Percentiles rank a stretch among this genome's conserved stretches.
These are phyloP conservation scores for Dione vanillae DNA, from an alignment of 2,888 invertebrate genomes.

Conservation along the genomic window DNA sequence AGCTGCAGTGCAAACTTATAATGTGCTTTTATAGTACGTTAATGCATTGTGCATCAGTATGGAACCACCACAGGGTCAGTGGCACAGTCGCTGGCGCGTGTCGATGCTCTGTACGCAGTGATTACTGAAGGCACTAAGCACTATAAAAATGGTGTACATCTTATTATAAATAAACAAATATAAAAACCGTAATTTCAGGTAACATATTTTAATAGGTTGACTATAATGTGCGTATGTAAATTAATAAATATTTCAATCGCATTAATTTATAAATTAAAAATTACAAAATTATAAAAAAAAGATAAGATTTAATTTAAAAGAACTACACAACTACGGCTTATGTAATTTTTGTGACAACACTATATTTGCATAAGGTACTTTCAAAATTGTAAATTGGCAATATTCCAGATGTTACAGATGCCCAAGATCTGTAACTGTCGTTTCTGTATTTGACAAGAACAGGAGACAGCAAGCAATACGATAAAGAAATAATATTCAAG, in stretches of 20 bases:
- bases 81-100: constrained; percentile 68
- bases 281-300: background rate
- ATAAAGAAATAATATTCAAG: constrained; percentile 37
- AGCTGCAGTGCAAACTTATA: constrained; percentile 33
- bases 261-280: background rate
- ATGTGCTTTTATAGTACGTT: constrained; percentile 51
- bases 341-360: constrained; percentile 23
- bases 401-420: constrained; percentile 45
- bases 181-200: constrained; percentile 25
- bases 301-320: background rate
- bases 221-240: background rate
- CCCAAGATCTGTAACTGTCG: constrained; percentile 45
- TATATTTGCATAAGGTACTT: constrained; percentile 37
- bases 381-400: constrained; percentile 42
- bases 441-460: constrained; percentile 41
- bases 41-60: constrained; percentile 63
- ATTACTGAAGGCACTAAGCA: constrained; percentile 18
- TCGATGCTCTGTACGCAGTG: constrained; percentile 47
- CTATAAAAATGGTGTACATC: constrained; percentile 33
- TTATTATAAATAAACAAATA: constrained; percentile 38
- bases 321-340: background rate
- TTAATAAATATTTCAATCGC: background rate
- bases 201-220: constrained; percentile 1
- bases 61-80: constrained; percentile 73
- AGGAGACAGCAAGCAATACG: constrained; percentile 26